Conservation (phyloP, 2,888 invertebrate species). For the Protophormia terraenovae region DNA sequence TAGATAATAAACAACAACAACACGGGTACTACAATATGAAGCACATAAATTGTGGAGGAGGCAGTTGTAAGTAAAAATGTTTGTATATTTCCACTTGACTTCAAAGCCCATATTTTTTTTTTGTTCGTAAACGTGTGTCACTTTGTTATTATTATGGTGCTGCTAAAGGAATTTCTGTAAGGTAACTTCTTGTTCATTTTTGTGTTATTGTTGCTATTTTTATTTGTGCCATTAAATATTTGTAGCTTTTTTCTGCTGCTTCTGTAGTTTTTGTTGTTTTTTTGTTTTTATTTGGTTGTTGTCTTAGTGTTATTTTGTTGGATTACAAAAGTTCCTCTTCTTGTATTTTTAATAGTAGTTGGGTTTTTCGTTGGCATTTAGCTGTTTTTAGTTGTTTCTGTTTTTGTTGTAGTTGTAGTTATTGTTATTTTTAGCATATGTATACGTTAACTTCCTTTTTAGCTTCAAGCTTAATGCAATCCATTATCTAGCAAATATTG, state of each 20-base stretch:
- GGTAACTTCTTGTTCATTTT: slow-evolving; percentile 7
- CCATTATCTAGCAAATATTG: slow-evolving; percentile 50
- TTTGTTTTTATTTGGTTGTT: not conserved
- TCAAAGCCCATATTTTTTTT: slow-evolving; percentile 46
- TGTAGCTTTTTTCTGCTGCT: too few relatives aligned
- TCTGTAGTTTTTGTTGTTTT: not conserved
- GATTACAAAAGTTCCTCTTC: slow-evolving; percentile 6
- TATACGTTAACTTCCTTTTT: slow-evolving; percentile 56
- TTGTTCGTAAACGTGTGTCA: slow-evolving; percentile 43
- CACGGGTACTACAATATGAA: not conserved
- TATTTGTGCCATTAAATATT: not conserved
- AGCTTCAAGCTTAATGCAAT: slow-evolving; percentile 59
- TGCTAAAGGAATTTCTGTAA: slow-evolving; percentile 35
- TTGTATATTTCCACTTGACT: slow-evolving; percentile 59
- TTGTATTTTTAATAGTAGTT: slow-evolving; percentile 1
- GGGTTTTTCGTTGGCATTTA: not conserved
- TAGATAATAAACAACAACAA: slow-evolving; percentile 43
- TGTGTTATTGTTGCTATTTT: not conserved
- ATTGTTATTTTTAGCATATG: slow-evolving; percentile 24
- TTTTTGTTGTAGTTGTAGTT: not conserved
- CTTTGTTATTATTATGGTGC: slow-evolving; percentile 48
- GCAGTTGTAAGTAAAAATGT: not conserved
- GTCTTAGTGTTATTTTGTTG: not conserved
- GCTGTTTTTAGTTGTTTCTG: not conserved
- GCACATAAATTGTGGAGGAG: not conserved